Conservation (phyloP, 2,888 invertebrate species). For the Aleiodes testaceus region DNA sequence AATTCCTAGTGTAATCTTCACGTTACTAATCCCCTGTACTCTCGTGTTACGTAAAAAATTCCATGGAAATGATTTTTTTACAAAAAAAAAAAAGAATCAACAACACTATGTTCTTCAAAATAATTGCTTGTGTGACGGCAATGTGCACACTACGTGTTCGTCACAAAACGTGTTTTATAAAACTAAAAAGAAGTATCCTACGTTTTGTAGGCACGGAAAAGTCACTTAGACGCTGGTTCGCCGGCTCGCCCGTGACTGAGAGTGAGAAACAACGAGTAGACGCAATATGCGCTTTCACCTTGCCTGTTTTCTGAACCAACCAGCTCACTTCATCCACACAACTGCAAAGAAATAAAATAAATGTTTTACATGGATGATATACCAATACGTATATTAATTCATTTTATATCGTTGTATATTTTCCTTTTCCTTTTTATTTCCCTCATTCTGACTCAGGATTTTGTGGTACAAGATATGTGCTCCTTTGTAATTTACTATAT, state of each 20-base stretch:
- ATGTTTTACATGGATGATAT: neutral
- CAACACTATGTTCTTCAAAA: neutral
- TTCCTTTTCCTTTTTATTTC: neutral
- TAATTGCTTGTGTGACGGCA: slow-evolving; percentile 11
- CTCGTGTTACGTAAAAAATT: slow-evolving; percentile 5
- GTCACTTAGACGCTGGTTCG: slow-evolving; percentile 57
- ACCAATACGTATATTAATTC: neutral
- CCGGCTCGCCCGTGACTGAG: slow-evolving; percentile 71
- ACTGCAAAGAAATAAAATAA: too few relatives aligned
- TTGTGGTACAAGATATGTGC: too few relatives aligned
- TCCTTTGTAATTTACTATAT: neutral
- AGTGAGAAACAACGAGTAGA: slow-evolving; percentile 57
- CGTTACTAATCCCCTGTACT: neutral
- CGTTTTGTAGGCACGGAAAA: slow-evolving; percentile 9
- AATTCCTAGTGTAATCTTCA: slow-evolving; percentile 8
- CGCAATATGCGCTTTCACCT: slow-evolving; percentile 70
- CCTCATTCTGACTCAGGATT: neutral
- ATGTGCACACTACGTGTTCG: slow-evolving; percentile 17
- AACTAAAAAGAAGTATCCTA: neutral
- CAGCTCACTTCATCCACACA: slow-evolving; percentile 30
- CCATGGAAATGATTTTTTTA: neutral
- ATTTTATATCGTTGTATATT: neutral
- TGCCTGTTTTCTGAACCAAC: slow-evolving; percentile 48
- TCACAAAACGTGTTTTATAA: slow-evolving; percentile 26
- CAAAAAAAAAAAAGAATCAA: too few relatives aligned